Percentiles rank a stretch among this genome's conserved stretches.
Conservation (phyloP, 2,888 invertebrate species). For the Syrista parreyssii region DNA sequence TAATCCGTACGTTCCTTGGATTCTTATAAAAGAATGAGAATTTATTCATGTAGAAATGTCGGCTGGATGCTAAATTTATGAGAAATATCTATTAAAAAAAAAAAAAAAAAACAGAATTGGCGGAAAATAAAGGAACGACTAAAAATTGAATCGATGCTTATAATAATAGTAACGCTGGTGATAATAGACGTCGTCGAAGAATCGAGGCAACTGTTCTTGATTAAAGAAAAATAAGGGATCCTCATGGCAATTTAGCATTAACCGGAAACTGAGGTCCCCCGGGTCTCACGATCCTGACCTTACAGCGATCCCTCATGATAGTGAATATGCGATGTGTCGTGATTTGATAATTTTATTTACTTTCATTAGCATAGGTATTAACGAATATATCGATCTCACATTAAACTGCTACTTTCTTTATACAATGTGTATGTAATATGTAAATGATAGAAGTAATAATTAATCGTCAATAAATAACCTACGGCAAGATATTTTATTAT, state of each 20-base stretch:
- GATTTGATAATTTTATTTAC: constrained; percentile 32
- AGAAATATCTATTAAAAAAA: too few relatives aligned
- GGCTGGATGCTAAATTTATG: too few relatives aligned
- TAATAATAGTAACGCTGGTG: neutral
- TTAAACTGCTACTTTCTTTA: neutral
- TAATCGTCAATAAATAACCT: neutral
- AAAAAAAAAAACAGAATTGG: neutral
- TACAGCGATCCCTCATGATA: constrained; percentile 33
- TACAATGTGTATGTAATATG: neutral
- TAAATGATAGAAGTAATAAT: too few relatives aligned
- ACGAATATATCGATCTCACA: neutral
- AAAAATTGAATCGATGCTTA: neutral
- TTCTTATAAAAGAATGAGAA: neutral
- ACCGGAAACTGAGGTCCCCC: constrained; percentile 51
- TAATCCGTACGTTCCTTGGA: neutral
- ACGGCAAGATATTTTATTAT: neutral
- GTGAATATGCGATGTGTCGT: constrained; percentile 43
- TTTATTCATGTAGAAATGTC: neutral
- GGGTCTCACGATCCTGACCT: constrained; percentile 56
- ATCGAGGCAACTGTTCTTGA: neutral
- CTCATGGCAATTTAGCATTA: constrained; percentile 23
- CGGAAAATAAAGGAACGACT: neutral
- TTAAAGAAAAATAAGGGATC: neutral
- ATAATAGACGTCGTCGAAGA: neutral
- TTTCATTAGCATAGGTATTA: constrained; percentile 29